Conservation (phyloP, 2,113 vertebrate genomes). For the Bostrychus sinensis region DNA sequence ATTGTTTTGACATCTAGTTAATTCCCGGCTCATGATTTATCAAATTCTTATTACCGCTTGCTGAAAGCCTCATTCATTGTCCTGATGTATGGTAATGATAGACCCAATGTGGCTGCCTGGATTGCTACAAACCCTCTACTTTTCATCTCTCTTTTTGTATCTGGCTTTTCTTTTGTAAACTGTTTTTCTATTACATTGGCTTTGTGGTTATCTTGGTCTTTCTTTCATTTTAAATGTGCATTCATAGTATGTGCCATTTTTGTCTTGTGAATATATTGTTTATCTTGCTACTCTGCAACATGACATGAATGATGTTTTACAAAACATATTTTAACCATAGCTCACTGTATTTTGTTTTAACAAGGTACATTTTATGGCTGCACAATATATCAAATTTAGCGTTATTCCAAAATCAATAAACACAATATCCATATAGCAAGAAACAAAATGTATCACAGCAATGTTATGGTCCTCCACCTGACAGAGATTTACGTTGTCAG, state of each 20-base stretch:
- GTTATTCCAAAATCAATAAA: no score
- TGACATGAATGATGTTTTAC: no score
- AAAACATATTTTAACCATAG: no score
- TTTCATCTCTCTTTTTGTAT: slow-evolving; percentile 54
- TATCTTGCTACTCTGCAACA: not conserved
- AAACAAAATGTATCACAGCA: no score
- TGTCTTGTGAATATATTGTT: not conserved
- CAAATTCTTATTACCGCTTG: slow-evolving; percentile 99
- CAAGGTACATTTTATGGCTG: no score
- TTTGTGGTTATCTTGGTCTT: slow-evolving; percentile 19
- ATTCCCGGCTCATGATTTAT: slow-evolving; percentile 99
- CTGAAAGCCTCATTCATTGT: slow-evolving; percentile 99
- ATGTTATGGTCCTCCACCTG: no score
- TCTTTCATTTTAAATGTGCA: slow-evolving; percentile 18
- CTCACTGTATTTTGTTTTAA: no score
- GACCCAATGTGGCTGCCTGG: slow-evolving; percentile 89
- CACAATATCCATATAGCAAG: no score
- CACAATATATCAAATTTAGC: no score
- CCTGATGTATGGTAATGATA: slow-evolving; percentile 99
- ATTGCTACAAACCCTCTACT: slow-evolving; percentile 87
- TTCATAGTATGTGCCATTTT: not conserved
- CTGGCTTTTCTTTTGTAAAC: slow-evolving; percentile 43
- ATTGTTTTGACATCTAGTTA: slow-evolving; percentile 99
- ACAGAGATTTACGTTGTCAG: no score
- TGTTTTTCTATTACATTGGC: slow-evolving; percentile 39